Base-by-base conservation (phyloP, 2,797 vertebrate genomes). In the Gymnodraco acuticeps region DNA sequence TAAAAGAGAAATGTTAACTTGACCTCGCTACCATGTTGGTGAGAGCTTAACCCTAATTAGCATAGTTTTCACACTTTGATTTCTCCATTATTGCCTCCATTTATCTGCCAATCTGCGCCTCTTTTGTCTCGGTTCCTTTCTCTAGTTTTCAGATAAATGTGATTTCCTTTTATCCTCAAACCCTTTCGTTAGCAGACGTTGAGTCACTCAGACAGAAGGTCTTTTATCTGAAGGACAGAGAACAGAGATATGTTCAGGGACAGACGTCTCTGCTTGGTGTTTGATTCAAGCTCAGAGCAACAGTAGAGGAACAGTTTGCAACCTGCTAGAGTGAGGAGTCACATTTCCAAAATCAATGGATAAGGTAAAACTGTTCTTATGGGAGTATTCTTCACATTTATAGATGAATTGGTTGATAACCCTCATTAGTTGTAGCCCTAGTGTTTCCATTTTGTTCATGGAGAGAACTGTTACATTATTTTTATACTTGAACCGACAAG, bases 211-310 rank as follows among this genome's bases (percentile, higher is more conserved):
- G 63, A 87, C 77, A 79, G 75, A 80, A 51, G 56, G 58, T 58
- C 83, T 86, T 84, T 89, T 79, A 81, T 88, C 60, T 58, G 64
- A 77, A 83, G 60, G 77, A 82, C 80, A 82, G 69, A 82, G 73
- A 38, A 70, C 66, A 64, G 38, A 73, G 70, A 82, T 83, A 68
- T 80, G 83, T 76, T 69, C 46, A 7, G 59, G 56, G 27, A 27
- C 27, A 27, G 27, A 27, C 1, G 66, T 84, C 80, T 87, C 61
- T 31, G 71, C 88, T 83, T 80, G 69, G 64, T 9, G 78, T 80
- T 82, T 82, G 73, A 72, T 65, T 73, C 76, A 64, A 85, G 54
- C 62, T 56, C 47, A 31, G 63, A 51, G 69, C 11, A 47, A 33
- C 53, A 79, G 50, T 42, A 48, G 64, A 19, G 31, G 52, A 42